phyloP scores from a whole-genome alignment of 2,113 vertebrate genomes.

The Eulacestoma nigropectus region DNA sequence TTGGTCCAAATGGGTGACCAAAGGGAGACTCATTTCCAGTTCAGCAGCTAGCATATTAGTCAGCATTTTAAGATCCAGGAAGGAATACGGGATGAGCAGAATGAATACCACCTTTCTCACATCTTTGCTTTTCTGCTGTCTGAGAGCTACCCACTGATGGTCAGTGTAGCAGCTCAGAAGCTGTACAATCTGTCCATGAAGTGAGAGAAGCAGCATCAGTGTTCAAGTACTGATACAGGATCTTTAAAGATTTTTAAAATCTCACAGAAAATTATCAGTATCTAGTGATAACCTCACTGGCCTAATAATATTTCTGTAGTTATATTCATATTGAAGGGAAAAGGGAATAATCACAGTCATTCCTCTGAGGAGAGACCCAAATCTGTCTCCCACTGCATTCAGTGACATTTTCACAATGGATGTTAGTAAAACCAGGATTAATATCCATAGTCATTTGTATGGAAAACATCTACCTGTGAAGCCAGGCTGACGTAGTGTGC shows the following conservation, averaged over 20 bases:
- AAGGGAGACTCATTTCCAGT: background rate
- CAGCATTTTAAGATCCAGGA: background rate
- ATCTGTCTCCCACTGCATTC: background rate
- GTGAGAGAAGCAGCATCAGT: background rate
- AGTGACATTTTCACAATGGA: background rate
- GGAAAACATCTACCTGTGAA: conserved; percentile 25
- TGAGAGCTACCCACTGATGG: background rate
- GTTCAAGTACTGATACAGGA: background rate
- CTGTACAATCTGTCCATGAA: background rate
- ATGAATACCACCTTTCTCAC: background rate
- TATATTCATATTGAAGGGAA: background rate
- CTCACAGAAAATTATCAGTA: background rate
- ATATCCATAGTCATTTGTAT: background rate
- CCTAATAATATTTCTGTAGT: background rate
- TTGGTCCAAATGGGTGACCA: background rate
- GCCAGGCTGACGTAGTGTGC: background rate
- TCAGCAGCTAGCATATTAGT: background rate
- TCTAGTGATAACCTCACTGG: background rate
- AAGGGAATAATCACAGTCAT: background rate
- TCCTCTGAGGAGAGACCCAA: background rate
- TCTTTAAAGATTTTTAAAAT: background rate
- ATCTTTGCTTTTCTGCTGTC: background rate
- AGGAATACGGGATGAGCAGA: background rate
- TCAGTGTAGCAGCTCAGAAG: background rate
- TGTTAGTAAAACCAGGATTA: background rate